These are phyloP conservation scores for Cacajao melanocephalus DNA, from an alignment of 2,797 vertebrate genomes.

Conservation along the genomic window DNA sequence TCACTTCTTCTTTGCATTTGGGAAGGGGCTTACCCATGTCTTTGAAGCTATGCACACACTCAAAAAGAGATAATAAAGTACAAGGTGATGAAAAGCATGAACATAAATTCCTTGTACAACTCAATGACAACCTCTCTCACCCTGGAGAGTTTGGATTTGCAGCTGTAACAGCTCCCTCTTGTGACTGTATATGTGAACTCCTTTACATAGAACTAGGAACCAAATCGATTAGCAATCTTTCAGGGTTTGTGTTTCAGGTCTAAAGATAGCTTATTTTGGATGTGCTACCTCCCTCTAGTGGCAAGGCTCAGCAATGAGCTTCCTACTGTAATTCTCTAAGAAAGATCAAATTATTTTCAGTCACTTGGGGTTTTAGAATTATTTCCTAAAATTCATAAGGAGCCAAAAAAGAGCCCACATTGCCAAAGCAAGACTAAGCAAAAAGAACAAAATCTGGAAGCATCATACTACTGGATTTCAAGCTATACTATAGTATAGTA, in stretches of 20 bases:
- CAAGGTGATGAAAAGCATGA: neutral
- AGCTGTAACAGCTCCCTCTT: neutral
- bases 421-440: neutral
- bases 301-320: neutral
- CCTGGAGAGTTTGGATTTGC: neutral
- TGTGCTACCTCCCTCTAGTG: neutral
- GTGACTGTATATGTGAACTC: neutral
- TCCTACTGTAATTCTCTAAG: neutral
- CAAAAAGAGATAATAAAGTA: neutral
- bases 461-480: neutral
- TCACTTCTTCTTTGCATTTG: neutral
- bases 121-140: accelerated
- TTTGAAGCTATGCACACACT: neutral
- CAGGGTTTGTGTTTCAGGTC: neutral
- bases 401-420: neutral
- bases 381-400: neutral
- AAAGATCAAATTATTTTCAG: neutral
- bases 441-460: neutral
- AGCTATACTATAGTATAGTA: neutral
- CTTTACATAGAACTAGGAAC: neutral
- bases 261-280: neutral
- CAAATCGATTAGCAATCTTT: neutral
- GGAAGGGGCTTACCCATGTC: neutral
- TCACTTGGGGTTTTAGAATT: neutral
- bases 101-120: neutral